Conservation (phyloP, 2,113 vertebrate genomes). For the Vombatus ursinus region DNA sequence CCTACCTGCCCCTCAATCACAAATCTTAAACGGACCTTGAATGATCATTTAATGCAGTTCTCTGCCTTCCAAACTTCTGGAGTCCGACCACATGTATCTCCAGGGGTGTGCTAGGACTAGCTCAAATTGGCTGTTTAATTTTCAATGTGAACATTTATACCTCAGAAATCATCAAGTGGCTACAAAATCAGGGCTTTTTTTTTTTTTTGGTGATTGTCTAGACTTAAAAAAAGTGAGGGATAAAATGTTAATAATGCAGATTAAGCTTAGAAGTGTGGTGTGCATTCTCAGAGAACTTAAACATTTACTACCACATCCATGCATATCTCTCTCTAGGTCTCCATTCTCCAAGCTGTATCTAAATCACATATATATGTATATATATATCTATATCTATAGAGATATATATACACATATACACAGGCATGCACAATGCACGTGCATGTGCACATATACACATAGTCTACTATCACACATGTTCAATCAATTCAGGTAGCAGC, state of each 20-base stretch:
- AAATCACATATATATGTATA: too few species aligned
- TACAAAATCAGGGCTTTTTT: not conserved
- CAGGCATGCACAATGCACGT: not conserved
- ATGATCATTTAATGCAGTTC: not conserved
- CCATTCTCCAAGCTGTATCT: not conserved
- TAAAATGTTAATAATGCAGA: not conserved
- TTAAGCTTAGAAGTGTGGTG: not conserved
- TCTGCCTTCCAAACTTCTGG: not conserved
- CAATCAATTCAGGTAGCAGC: not conserved
- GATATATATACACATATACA: too few species aligned
- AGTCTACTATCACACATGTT: not conserved
- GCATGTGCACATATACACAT: too few species aligned
- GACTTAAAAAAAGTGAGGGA: not conserved
- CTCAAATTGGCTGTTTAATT: not conserved
- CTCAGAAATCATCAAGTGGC: not conserved
- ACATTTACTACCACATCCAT: not conserved
- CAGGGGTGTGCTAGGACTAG: not conserved
- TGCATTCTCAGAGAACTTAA: not conserved
- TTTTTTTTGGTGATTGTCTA: not conserved
- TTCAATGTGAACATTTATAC: not conserved
- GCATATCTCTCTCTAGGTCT: not conserved
- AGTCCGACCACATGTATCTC: not conserved
- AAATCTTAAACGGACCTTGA: not conserved
- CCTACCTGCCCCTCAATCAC: too few species aligned
- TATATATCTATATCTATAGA: too few species aligned